A percentile compares a stretch with the other conserved stretches of the same genome.
Evolutionary conservation across 2,797 vertebrate genomes (phyloP).

Genomic region (Gallinago nigripennis): DNA sequence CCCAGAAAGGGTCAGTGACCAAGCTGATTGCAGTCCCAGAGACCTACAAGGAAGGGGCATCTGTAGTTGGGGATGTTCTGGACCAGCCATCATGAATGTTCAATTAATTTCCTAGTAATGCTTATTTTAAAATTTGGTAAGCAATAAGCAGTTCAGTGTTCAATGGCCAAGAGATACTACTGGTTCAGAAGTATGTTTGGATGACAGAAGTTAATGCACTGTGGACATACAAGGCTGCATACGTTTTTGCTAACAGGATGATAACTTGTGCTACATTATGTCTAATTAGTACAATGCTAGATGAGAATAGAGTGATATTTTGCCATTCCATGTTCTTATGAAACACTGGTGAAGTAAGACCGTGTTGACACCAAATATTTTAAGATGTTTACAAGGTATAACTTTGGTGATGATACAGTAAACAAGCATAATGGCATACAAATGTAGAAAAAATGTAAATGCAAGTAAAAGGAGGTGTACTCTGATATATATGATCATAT

Average conservation of each 20-base stretch:
- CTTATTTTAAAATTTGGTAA: not conserved
- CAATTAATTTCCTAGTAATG: not conserved
- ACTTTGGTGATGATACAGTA: not conserved
- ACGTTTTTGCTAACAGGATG: not conserved
- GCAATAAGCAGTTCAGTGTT: not conserved
- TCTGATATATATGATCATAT: not conserved
- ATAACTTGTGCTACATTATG: not conserved
- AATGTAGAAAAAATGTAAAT: not conserved
- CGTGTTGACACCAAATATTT: not conserved
- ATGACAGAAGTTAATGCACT: not conserved
- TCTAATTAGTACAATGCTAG: not conserved
- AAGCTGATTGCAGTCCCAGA: not conserved
- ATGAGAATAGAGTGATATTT: not conserved
- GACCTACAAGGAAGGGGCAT: not conserved
- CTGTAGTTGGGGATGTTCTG: not conserved
- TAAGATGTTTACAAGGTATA: not conserved
- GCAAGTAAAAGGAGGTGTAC: not conserved
- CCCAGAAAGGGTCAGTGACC: rapidly evolving
- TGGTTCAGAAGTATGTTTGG: not conserved
- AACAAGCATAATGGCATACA: not conserved
- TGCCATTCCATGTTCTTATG: not conserved
- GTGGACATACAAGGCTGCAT: not conserved
- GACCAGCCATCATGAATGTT: not conserved
- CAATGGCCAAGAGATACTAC: not conserved
- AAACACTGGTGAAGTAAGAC: not conserved